Evolutionary conservation across 1,140 invertebrate genomes (phyloP).

Genomic region (Charaxes varanes): DNA sequence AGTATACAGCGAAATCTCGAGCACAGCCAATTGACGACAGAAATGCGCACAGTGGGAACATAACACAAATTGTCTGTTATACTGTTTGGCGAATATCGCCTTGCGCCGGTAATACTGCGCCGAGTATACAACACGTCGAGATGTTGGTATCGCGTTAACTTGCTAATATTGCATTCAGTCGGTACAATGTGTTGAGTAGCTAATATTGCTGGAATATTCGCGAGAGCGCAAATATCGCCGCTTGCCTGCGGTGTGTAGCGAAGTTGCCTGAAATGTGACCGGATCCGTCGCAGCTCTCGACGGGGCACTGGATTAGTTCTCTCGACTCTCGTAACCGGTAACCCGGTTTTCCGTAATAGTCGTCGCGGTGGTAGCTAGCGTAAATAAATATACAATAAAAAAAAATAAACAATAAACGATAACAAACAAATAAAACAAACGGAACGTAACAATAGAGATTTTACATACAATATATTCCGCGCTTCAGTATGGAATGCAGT

Average conservation of each 20-base stretch:
- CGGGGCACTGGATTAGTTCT: constrained; percentile 87
- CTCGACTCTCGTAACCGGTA: constrained; percentile 73
- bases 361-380: constrained; percentile 53
- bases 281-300: constrained; percentile 91
- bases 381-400: constrained; percentile 36
- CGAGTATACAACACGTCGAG: no score
- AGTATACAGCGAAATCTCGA: constrained; percentile 44
- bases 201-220: constrained; percentile 10
- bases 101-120: constrained; percentile 11
- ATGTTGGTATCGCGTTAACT: no score
- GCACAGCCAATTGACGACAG: constrained; percentile 37
- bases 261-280: constrained; percentile 92
- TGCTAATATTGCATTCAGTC: background rate
- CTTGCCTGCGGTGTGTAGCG: constrained; percentile 83
- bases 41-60: constrained; percentile 19
- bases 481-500: constrained; percentile 1
- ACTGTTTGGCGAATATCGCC: constrained; percentile 13
- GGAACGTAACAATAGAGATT: constrained; percentile 1
- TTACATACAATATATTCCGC: constrained; percentile 3
- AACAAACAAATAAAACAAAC: constrained; percentile 3
- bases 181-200: constrained; percentile 2
- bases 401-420: constrained; percentile 20
- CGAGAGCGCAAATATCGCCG: constrained; percentile 35
- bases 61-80: constrained; percentile 15
- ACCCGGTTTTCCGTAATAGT: constrained; percentile 84